Conservation (phyloP, 2,797 vertebrate genomes). For the Thaleichthys pacificus region DNA sequence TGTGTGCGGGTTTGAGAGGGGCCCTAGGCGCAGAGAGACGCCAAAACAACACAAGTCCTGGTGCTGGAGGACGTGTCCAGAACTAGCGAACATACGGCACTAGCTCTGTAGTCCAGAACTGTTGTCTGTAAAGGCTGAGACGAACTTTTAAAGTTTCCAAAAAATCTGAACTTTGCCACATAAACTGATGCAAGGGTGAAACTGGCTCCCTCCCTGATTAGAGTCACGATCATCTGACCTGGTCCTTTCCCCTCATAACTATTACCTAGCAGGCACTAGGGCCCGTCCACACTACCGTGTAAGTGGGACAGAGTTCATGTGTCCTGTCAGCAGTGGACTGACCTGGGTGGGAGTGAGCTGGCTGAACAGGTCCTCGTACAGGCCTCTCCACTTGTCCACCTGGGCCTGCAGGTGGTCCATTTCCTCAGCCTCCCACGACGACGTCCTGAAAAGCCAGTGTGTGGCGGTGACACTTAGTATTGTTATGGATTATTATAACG, state of each 20-base stretch:
- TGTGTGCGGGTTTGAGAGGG: conserved; percentile 52
- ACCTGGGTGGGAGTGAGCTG: conserved; percentile 53
- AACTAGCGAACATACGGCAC: too few species aligned
- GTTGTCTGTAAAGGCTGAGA: too few species aligned
- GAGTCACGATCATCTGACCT: too few species aligned
- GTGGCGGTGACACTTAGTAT: neutral
- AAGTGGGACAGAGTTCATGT: neutral
- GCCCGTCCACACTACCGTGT: conserved; percentile 21
- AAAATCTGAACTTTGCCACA: too few species aligned
- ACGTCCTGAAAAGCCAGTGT: conserved; percentile 22
- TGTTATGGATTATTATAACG: too few species aligned
- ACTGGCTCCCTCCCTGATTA: too few species aligned
- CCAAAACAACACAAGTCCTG: conserved; percentile 21
- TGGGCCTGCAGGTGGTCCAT: conserved; percentile 50
- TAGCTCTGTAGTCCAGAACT: too few species aligned
- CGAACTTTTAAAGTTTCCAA: too few species aligned
- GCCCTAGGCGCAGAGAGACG: conserved; percentile 13
- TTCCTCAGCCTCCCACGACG: conserved; percentile 48
- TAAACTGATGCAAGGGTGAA: too few species aligned
- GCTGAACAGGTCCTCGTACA: conserved; percentile 55
- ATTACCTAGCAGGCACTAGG: too few species aligned
- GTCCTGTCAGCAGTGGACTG: neutral
- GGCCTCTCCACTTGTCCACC: conserved; percentile 52
- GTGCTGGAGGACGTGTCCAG: conserved; percentile 43
- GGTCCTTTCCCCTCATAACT: too few species aligned